Conservation (phyloP, 2,113 vertebrate species). For the Synchiropus splendidus region DNA sequence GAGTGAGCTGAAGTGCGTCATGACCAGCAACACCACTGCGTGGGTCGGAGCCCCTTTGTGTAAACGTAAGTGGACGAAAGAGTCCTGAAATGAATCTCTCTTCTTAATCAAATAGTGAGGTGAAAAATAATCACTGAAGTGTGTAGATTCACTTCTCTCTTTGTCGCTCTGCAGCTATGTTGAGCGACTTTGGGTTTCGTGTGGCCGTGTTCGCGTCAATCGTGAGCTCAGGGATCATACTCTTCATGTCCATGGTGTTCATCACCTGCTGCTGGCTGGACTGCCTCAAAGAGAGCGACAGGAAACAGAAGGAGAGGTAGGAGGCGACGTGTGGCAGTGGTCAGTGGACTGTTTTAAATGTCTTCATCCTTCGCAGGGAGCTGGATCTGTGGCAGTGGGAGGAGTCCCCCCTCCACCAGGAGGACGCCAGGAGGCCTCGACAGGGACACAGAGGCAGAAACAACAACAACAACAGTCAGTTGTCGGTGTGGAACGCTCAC, state of each 20-base stretch:
- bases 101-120: background rate
- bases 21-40: conserved; percentile 62
- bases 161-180: conserved; percentile 61
- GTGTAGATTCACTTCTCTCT: background rate
- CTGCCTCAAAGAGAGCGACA: conserved; percentile 70
- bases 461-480: conserved; percentile 67
- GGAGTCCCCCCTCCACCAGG: conserved; percentile 63
- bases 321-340: background rate
- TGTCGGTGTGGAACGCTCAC: conserved; percentile 15
- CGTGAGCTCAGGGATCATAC: conserved; percentile 79
- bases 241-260: conserved; percentile 86
- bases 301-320: conserved; percentile 39
- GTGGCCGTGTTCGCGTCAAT: conserved; percentile 82
- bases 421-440: conserved; percentile 51
- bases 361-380: conserved; percentile 54
- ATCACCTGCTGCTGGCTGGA: conserved; percentile 84
- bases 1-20: conserved; percentile 59
- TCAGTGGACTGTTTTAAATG: background rate
- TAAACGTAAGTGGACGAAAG: conserved; percentile 66
- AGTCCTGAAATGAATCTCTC: background rate
- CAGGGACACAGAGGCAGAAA: conserved; percentile 72
- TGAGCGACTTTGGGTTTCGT: conserved; percentile 76
- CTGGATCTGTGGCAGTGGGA: conserved; percentile 70
- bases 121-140: background rate
- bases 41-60: conserved; percentile 74